Evolutionary conservation across 2,888 invertebrate species (phyloP).

Genomic region (Tetragnatha montana): DNA sequence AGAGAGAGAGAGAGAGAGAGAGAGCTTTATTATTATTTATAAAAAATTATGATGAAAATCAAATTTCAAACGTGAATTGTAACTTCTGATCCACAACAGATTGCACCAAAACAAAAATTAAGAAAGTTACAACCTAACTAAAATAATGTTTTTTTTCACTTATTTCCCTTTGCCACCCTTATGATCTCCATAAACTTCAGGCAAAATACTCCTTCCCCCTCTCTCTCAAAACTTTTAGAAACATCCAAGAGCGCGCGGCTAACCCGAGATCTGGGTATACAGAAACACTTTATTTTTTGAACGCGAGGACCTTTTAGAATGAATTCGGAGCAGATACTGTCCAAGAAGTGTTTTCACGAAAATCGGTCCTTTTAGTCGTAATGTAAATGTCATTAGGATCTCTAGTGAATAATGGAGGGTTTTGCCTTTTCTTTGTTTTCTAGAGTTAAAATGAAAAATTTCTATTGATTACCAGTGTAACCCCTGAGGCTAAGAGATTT

Average conservation of each 20-base stretch:
- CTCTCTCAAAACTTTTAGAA: background rate
- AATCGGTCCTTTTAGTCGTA: background rate
- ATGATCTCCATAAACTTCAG: no score
- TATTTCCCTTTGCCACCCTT: no score
- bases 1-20: no score
- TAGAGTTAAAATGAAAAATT: background rate
- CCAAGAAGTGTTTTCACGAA: background rate
- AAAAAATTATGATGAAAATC: no score
- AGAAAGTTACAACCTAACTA: no score
- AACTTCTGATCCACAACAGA: no score
- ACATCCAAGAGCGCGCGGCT: background rate
- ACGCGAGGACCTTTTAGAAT: background rate
- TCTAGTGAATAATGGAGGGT: background rate
- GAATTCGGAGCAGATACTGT: background rate
- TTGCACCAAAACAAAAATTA: no score
- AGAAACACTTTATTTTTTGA: background rate
- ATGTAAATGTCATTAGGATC: background rate
- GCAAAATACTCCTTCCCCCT: background rate
- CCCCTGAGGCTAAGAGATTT: background rate
- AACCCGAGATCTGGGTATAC: background rate
- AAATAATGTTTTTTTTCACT: no score
- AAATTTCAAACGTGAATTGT: no score
- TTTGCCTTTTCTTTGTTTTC: background rate
- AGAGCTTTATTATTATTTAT: no score
- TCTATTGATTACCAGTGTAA: background rate